Base-by-base conservation (phyloP, 1,140 invertebrate species). In the Zeugodacus cucurbitae region DNA sequence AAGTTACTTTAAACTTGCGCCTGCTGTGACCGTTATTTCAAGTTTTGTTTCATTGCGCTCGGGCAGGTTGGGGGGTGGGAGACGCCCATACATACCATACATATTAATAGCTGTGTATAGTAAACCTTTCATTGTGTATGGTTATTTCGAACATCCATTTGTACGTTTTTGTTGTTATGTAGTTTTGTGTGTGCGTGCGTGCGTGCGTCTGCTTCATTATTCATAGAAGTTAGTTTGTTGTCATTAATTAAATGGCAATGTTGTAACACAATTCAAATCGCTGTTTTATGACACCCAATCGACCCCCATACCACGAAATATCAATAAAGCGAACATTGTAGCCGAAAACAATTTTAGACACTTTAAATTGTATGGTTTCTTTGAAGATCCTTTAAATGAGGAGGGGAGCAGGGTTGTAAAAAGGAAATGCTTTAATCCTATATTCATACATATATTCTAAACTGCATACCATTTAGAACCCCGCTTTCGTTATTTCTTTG, bases 221-320 rank as follows among this genome's bases (percentile, higher is more conserved):
- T 74, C 67, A 74, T 74, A 37, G 34, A 22, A 74, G 67, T 74
- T 74, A 22, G 67, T 32, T 74, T 41, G 67, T 88, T 88, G 70
- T 37, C 74, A 62, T 88, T 88, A 88, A 88, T 88, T 88, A 88
- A 88, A 88, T 59, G 70, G 57, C 67, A 62, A 62, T 88, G 34
- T 88, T 82, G 87, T 88, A 57, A 59, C 54, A 88, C 87, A 88
- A 88, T 88, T 87, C 64, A 87, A 87, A 87, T 87, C 44, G 41
- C 44, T 64, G 87, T 74, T 70, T 41, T 70, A 64, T 64, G 62
- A 70, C 58, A 87, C 58, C 6, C 62, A 11, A 22, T 37, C 41
- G 26, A 3, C 67, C 4, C 67, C 67, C 32, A 22, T n/a, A 5
- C 62, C 14, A 14, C 62, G 8, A 11, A 11, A 67, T n/a, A 32